Conservation (phyloP, 2,113 vertebrate species). For the Mesembrinibis cayennensis region DNA sequence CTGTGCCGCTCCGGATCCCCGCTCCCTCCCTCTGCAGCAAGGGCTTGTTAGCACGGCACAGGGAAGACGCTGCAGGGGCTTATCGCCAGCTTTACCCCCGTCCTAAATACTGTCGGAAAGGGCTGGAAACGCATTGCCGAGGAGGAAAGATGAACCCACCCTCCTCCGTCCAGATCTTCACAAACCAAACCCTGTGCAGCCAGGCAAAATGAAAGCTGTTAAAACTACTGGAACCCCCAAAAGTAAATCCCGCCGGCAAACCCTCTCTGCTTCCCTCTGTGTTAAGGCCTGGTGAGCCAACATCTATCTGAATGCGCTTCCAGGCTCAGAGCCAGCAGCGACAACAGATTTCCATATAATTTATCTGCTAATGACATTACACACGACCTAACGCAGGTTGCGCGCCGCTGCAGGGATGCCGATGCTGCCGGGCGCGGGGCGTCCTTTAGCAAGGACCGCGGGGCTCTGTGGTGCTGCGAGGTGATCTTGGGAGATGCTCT, state of each 20-base stretch:
- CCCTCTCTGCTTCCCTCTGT: not conserved
- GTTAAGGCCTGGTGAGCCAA: accelerated
- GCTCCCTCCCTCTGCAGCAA: not conserved
- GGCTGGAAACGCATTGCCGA: not conserved
- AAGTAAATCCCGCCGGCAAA: accelerated
- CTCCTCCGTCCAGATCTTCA: not conserved
- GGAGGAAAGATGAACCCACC: not conserved
- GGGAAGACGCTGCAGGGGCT: not conserved
- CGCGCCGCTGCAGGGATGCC: not conserved
- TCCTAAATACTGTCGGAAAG: not conserved
- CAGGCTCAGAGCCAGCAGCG: not conserved
- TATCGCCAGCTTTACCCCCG: too few relatives aligned
- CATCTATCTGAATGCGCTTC: not conserved
- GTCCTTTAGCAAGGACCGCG: accelerated
- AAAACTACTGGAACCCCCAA: not conserved
- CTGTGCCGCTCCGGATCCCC: not conserved
- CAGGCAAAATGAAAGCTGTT: not conserved
- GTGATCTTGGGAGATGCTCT: not conserved
- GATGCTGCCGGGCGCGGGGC: accelerated
- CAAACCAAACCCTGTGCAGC: accelerated
- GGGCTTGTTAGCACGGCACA: accelerated
- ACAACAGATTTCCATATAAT: not conserved
- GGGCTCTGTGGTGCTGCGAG: not conserved
- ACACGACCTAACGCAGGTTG: accelerated
- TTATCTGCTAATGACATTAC: not conserved